phyloP scores from a whole-genome alignment of 1,140 invertebrate genomes.

The Sarcophaga bullata region DNA sequence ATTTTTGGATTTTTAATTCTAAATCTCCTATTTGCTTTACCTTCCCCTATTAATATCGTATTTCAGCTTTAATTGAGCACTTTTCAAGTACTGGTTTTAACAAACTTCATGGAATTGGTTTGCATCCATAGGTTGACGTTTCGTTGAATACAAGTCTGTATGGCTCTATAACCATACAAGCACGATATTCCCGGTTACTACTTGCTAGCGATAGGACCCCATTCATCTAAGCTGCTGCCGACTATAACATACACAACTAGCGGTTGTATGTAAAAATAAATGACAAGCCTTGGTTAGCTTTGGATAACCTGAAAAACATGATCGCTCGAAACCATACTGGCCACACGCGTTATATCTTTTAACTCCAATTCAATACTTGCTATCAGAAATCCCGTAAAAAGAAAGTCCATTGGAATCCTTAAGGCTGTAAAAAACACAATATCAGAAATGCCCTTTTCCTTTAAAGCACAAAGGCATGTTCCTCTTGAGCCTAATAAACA shows the following conservation, averaged over 20 bases:
- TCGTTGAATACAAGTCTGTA: slow-evolving; percentile 80
- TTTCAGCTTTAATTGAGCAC: slow-evolving; percentile 77
- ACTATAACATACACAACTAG: slow-evolving; percentile 85
- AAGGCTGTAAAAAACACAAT: slow-evolving; percentile 67
- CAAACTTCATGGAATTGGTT: slow-evolving; percentile 70
- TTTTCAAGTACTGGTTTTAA: slow-evolving; percentile 56
- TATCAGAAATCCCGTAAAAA: slow-evolving; percentile 64
- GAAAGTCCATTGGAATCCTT: slow-evolving; percentile 65
- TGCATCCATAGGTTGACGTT: slow-evolving; percentile 85
- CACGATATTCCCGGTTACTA: slow-evolving; percentile 84
- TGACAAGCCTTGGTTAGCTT: slow-evolving; percentile 92
- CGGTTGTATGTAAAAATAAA: slow-evolving; percentile 83
- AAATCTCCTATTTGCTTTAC: slow-evolving; percentile 59
- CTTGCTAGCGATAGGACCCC: slow-evolving; percentile 71
- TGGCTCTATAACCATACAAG: slow-evolving; percentile 82
- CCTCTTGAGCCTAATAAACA: slow-evolving; percentile 82
- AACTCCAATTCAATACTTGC: slow-evolving; percentile 70
- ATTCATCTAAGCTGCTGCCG: slow-evolving; percentile 92
- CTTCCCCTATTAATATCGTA: slow-evolving; percentile 96
- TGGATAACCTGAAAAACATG: slow-evolving; percentile 85
- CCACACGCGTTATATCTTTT: slow-evolving; percentile 88
- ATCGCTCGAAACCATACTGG: slow-evolving; percentile 94
- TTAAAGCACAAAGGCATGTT: slow-evolving; percentile 83
- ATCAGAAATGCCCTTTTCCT: slow-evolving; percentile 81
- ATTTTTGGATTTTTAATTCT: slow-evolving; percentile 20